Base-by-base conservation (phyloP, 2,888 invertebrate species). In the Diadegma fenestrale region DNA sequence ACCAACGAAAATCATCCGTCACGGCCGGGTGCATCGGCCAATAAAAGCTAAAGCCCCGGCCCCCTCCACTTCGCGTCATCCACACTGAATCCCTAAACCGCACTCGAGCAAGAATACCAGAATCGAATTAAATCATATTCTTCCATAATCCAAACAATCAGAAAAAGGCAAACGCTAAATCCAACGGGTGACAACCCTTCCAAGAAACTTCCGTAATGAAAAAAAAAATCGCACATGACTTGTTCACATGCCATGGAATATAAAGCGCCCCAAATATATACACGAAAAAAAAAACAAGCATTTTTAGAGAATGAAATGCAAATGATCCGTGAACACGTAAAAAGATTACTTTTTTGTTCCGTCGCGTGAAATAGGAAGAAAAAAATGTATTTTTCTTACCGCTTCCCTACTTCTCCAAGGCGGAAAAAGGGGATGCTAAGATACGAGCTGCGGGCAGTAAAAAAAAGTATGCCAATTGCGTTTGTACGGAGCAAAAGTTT, bases 401-500 rank as follows among this genome's bases (percentile, higher is more conserved):
- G 22, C 45, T 76, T 37, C 33, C 69, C n/a, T 6, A 30, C 45
- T 54, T 58, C 64, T 19, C 7, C 30, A 26, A 61, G 45, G 63
- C 68, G 63, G 51, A 66, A 72, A 66, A 77, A 61, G 33, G 69
- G 19, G 22, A 43, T 69, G 58, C 17, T 51, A 14, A 26, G 37
- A 17, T 33, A 66, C 48, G 37, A 51, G 8, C 30, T 54, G 54
- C 22, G 54, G 54, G 12, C 2, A 22, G n/a, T 22, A 54, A 10
- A 61, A 81, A 85, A 83, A 76, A 76, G 68, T 79, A 82, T 81
- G 71, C 79, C 85, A 80, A 84, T 81, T 78, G 85, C 61, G 72
- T 64, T 66, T 58, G 84, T 77, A 66, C 64, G 58, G 37, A 72
- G 78, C 75, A 83, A 86, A 88, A 86, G 87, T 86, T 86, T 77